These are phyloP conservation scores for Hemiscyllium ocellatum DNA, from an alignment of 2,113 vertebrate species.

Conservation along the genomic window DNA sequence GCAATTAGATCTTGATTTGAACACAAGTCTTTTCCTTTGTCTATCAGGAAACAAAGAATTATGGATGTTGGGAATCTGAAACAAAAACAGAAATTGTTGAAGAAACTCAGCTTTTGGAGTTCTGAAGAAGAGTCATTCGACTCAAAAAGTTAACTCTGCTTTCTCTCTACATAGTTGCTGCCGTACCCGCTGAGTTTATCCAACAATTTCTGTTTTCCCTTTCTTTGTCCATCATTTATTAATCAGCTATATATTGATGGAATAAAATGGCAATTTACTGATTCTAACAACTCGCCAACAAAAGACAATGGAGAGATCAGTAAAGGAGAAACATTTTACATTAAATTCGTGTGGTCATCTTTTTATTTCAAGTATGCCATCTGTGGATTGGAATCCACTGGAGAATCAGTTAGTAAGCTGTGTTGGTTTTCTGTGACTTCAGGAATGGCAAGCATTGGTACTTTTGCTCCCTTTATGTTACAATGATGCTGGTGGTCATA, in stretches of 20 bases:
- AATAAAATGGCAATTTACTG: not conserved
- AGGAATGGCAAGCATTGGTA: not conserved
- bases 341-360: not conserved
- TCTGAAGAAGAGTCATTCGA: too few species aligned
- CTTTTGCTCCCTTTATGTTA: not conserved
- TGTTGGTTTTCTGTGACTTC: not conserved
- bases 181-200: too few species aligned
- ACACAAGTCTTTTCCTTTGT: not conserved
- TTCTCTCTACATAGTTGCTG: too few species aligned
- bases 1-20: not conserved
- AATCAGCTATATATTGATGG: not conserved
- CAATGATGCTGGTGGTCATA: not conserved
- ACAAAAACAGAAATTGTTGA: too few species aligned
- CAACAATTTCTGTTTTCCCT: too few species aligned
- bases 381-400: not conserved
- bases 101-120: too few species aligned
- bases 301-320: not conserved
- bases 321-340: not conserved
- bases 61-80: too few species aligned
- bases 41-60: too few species aligned
- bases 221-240: not conserved
- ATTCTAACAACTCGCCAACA: not conserved
- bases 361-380: not conserved
- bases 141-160: too few species aligned
- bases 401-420: not conserved